phyloP scores from a whole-genome alignment of 2,888 invertebrate genomes.

The Drosophila differens region DNA sequence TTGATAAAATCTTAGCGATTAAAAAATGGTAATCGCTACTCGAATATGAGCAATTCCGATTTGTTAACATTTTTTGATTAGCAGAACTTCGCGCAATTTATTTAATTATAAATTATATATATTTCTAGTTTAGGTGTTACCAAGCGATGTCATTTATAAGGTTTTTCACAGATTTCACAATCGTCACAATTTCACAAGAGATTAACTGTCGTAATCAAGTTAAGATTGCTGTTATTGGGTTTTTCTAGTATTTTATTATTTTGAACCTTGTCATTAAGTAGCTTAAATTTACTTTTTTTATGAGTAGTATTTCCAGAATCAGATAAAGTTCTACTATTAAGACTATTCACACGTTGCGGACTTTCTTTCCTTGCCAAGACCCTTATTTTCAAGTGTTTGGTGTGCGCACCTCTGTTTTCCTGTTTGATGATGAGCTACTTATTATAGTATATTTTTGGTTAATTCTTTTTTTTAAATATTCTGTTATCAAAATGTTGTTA shows the following conservation, averaged over 20 bases:
- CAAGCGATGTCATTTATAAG: conserved; percentile 2
- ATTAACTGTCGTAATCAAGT: conserved; percentile 47
- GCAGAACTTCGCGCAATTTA: not conserved
- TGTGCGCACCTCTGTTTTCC: not conserved
- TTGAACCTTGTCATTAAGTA: conserved; percentile 1
- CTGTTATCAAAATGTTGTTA: not conserved
- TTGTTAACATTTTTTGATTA: not conserved
- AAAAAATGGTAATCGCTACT: not conserved
- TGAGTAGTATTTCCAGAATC: not conserved
- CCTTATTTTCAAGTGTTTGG: not conserved
- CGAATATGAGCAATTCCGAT: not conserved
- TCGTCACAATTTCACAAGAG: conserved; percentile 22
- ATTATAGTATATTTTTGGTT: not conserved
- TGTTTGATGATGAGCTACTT: not conserved
- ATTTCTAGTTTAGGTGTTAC: conserved; percentile 28
- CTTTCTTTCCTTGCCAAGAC: not conserved
- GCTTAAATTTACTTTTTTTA: not conserved
- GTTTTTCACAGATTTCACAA: conserved; percentile 4
- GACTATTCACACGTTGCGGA: not conserved
- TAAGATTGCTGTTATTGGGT: conserved; percentile 16
- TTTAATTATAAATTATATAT: not conserved
- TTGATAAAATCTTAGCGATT: conserved; percentile 15
- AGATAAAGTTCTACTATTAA: not conserved
- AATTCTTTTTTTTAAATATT: not conserved
- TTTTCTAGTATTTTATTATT: conserved; percentile 1